Percentiles rank a stretch among this genome's conserved stretches.
phyloP scores from a whole-genome alignment of 2,888 invertebrate genomes.

The Iphiclides podalirius region DNA sequence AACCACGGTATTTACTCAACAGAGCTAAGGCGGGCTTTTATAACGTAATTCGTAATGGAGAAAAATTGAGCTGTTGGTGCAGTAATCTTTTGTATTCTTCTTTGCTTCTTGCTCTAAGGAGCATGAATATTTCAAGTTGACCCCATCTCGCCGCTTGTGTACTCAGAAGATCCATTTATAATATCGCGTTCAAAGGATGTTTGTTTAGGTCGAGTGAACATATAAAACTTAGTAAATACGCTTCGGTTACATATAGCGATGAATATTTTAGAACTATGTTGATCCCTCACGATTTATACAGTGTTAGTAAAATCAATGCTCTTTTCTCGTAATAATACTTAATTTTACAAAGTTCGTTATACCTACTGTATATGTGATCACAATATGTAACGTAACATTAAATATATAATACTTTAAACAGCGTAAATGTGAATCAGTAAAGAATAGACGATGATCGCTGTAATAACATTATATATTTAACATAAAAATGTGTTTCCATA shows the following conservation, averaged over 20 bases:
- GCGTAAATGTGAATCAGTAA: no score
- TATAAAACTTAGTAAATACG: constrained; percentile 13
- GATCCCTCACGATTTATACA: background rate
- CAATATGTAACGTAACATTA: no score
- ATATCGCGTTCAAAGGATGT: constrained; percentile 16
- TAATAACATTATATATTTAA: no score
- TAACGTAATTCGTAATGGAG: background rate
- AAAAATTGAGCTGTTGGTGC: background rate
- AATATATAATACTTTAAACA: no score
- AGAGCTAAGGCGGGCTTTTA: background rate
- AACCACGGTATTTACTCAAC: background rate
- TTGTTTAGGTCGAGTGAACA: constrained; percentile 16
- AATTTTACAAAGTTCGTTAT: no score
- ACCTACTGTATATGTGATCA: no score
- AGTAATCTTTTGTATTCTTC: background rate
- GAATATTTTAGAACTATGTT: constrained; percentile 5
- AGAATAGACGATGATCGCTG: no score
- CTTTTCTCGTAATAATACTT: no score
- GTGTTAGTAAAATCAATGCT: no score
- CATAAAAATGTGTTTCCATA: no score
- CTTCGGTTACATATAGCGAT: constrained; percentile 8
- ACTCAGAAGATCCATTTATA: constrained; percentile 19
- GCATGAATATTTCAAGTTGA: constrained; percentile 15
- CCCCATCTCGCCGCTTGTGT: constrained; percentile 11
- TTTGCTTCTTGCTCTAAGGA: constrained; percentile 7